phyloP scores from a whole-genome alignment of 2,797 vertebrate species.

The Oreochromis grahami region DNA sequence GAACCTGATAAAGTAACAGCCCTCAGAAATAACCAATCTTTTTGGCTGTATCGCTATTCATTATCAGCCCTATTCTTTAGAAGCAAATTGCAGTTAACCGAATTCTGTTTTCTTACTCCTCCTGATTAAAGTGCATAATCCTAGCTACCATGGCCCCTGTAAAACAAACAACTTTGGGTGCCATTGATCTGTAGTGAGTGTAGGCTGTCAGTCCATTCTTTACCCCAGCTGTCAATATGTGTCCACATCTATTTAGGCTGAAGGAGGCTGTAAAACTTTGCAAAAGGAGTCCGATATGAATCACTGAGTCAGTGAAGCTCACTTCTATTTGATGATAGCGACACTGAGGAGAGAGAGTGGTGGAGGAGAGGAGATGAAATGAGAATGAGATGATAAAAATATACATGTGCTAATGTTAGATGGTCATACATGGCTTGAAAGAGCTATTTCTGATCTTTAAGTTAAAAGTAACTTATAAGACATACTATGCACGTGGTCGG shows the following conservation, averaged over 20 bases:
- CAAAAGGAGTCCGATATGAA: neutral
- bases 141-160: neutral
- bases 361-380: neutral
- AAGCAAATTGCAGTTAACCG: neutral
- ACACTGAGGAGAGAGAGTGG: neutral
- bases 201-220: neutral
- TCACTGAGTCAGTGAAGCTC: neutral
- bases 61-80: neutral
- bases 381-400: neutral
- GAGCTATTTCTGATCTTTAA: neutral
- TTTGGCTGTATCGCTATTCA: neutral
- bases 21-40: neutral
- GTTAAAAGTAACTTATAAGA: neutral
- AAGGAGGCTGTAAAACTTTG: neutral
- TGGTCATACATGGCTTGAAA: neutral
- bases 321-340: neutral
- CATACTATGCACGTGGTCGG: neutral
- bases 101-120: neutral
- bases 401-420: neutral
- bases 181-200: neutral
- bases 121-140: neutral
- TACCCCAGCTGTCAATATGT: neutral
- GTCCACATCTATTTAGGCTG: neutral
- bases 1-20: neutral
- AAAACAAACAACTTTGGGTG: neutral